Evolutionary conservation across 2,888 invertebrate species (phyloP).

Genomic region (Tachina fera): DNA sequence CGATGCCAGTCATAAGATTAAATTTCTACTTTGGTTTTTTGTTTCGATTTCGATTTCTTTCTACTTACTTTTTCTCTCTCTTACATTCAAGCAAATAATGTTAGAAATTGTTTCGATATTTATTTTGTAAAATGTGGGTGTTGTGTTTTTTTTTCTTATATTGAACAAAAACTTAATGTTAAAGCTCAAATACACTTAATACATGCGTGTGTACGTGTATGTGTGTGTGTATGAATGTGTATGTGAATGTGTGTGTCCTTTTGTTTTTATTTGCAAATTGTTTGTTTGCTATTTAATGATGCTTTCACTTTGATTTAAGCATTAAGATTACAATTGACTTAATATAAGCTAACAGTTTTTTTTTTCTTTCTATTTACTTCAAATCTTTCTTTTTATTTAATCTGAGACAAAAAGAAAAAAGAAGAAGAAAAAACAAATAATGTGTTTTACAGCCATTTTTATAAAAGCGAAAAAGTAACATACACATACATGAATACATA

Average conservation of each 20-base stretch:
- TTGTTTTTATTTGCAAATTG: conserved; percentile 8
- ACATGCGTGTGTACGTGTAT: background rate
- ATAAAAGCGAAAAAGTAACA: conserved; percentile 4
- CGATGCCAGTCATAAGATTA: conserved; percentile 66
- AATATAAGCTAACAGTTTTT: conserved; percentile 31
- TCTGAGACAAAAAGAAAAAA: background rate
- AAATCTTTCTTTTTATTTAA: conserved; percentile 5
- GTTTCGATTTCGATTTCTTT: conserved; percentile 4
- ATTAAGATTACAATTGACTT: conserved; percentile 63
- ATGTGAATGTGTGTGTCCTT: background rate
- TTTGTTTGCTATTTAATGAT: conserved; percentile 58
- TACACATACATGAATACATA: background rate
- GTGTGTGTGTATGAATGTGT: background rate
- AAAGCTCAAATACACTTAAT: background rate
- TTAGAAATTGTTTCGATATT: conserved; percentile 29
- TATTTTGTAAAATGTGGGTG: conserved; percentile 4
- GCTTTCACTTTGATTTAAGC: conserved; percentile 65
- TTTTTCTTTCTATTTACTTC: background rate
- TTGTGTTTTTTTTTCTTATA: background rate
- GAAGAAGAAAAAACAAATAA: background rate
- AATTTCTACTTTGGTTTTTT: conserved; percentile 45
- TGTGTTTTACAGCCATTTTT: conserved; percentile 41
- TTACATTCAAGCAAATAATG: background rate
- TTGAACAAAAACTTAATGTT: background rate
- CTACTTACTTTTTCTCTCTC: background rate